Evolutionary conservation across 2,797 vertebrate species (phyloP), one percentile per base, ranked within the genome.

Genomic region (Microctenopoma steveboyesi): DNA sequence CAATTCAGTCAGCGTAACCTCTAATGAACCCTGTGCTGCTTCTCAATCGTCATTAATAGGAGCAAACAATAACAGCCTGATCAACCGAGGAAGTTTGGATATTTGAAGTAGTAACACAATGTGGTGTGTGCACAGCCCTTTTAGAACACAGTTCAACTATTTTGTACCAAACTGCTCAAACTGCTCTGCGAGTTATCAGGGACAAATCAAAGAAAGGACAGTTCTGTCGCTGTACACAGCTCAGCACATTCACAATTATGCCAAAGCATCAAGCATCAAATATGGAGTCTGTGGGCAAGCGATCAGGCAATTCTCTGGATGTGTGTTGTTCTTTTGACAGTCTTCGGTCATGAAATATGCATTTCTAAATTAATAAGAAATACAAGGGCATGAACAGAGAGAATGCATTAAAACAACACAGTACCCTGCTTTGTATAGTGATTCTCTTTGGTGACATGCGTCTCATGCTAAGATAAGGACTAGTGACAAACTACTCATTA

Each of bases 301-400:
- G 7, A 42, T 25, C 12, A 25, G 37, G 30, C 7, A 1, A 22
- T 4, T 16, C 40, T 11, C 9, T 46, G 51, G 67, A 45, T 42
- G 37, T 52, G 4, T 13, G 1, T 22, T 65, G 2, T 48, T 27
- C 11, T 1, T 64, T 46, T 60, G 50, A 52, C 18, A 1, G 33
- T 40, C 22, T 64, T 52, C 33, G 18, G 27, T 68, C 52, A 27
- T 63, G 14, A 63, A 59, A 63, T 55, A 60, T 49, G 5, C 7
- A 52, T 59, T 55, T 69, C 5, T 33, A 8, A 15, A 16, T 7
- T 60, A 48, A 5, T 63, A 40, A 54, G 16, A 52, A 58, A 50
- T 14, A 22, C 35, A n/a, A 56, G 0, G 5, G 2, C 13, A 3
- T 22, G 7, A 52, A n/a, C 10, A 15, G 5, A 54, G 15, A 13